Conservation (phyloP, 2,888 invertebrate genomes). For the Listrodromus nycthemerus region DNA sequence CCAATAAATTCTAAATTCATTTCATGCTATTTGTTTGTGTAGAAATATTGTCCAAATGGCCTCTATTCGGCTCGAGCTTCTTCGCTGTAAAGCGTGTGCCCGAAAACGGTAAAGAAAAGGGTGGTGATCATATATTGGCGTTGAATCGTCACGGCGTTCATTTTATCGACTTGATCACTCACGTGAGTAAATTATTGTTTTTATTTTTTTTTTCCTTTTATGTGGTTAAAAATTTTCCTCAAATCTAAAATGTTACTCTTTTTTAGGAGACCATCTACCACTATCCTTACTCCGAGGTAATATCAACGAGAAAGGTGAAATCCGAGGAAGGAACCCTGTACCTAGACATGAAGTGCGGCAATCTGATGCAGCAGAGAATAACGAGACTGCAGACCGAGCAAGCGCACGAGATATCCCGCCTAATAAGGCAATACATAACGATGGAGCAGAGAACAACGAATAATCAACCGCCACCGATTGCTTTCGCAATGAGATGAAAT, state of each 20-base stretch:
- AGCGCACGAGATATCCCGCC: slow-evolving; percentile 97
- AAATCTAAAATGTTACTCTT: background rate
- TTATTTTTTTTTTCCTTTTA: background rate
- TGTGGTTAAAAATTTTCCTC: background rate
- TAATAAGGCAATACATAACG: slow-evolving; percentile 98
- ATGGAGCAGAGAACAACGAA: slow-evolving; percentile 89
- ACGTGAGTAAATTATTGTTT: slow-evolving; percentile 86
- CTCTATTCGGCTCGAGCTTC: slow-evolving; percentile 98
- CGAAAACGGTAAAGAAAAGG: slow-evolving; percentile 87
- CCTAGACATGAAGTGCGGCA: slow-evolving; percentile 98
- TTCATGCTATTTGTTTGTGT: slow-evolving; percentile 75
- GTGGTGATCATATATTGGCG: slow-evolving; percentile 94
- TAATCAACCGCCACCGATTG: slow-evolving; percentile 76
- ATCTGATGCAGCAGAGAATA: slow-evolving; percentile 97
- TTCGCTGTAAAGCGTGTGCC: slow-evolving; percentile 96
- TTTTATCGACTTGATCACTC: slow-evolving; percentile 96
- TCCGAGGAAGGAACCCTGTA: slow-evolving; percentile 96
- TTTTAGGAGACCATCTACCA: slow-evolving; percentile 94
- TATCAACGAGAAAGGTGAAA: slow-evolving; percentile 96
- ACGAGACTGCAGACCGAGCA: slow-evolving; percentile 98
- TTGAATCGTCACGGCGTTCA: slow-evolving; percentile 97
- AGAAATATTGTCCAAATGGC: slow-evolving; percentile 97
- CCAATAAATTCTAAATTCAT: background rate
- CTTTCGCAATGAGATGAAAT: slow-evolving; percentile 81
- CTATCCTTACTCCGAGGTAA: slow-evolving; percentile 97